Base-by-base conservation (phyloP, 2,888 invertebrate species). In the Cryptocheilus praepositus region DNA sequence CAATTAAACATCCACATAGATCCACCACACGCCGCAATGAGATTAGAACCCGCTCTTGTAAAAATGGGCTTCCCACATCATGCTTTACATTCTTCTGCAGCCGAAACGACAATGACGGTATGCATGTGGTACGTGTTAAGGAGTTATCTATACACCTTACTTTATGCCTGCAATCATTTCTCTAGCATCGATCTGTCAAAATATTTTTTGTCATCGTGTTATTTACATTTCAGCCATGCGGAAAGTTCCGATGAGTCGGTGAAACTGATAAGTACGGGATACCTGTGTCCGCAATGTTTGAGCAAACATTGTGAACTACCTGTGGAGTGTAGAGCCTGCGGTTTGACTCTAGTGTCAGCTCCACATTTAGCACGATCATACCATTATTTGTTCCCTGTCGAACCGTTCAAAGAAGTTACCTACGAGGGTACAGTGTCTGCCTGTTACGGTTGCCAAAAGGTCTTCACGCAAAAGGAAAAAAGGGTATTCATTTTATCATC, bases 271-370 rank as follows among this genome's bases (percentile, higher is more conserved):
- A 93, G 94, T 21, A 94, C 94, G 13, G 96, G 96, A 0, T 96
- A 96, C 86, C 92, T 95, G 83, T 97, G 96, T 82, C 96, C 97
- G n/a, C 98, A 99, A 89, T 99, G 99, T 89, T 94, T 95, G 81
- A 96, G 97, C 89, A 98, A 98, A 90, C 99, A 99, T 90, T 99
- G 99, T 89, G 97, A 98, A 88, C 91, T 99, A 82, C 99, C 99
- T 0, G 96, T 97, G 2, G 98, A 99, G 90, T 99, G 99, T 87
- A 93, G 95, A 84, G 95, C 96, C 11, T 99, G 99, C 89, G 97
- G 97, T 0, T 91, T 99, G 68, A 98, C 98, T 4, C 91, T 99
- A 56, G 98, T 98, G 15, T 98, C 99, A 0, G 99, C 99, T 0
- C 98, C 99, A 21, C 99, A 99, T 90, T 91, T 99, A 59, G 98